Evolutionary conservation across 2,113 vertebrate species (phyloP).

Genomic region (Spermophilus dauricus): DNA sequence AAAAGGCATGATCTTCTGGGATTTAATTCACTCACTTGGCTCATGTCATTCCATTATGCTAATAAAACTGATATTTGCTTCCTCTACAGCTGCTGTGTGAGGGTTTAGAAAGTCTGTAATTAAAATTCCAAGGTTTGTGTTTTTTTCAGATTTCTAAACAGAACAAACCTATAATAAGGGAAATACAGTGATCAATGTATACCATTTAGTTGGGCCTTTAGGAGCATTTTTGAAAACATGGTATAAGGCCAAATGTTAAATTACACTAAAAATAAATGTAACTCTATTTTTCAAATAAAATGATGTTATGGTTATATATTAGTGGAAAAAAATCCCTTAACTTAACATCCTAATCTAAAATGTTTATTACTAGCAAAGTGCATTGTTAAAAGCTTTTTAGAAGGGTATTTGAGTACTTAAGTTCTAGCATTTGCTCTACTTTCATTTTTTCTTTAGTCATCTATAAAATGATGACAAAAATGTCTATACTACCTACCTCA

Average conservation of each 20-base stretch:
- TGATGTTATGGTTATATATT: background rate
- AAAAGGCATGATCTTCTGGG: constrained; percentile 61
- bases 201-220: background rate
- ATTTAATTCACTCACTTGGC: constrained; percentile 76
- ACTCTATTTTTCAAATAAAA: background rate
- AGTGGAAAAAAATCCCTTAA: background rate
- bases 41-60: constrained; percentile 79
- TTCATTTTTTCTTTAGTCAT: background rate
- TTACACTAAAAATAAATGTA: constrained; percentile 22
- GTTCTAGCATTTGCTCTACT: background rate
- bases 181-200: background rate
- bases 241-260: too few relatives aligned
- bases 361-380: background rate
- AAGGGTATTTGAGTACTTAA: background rate
- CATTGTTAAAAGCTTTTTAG: background rate
- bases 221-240: background rate
- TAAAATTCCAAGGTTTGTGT: constrained; percentile 57
- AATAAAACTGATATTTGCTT: constrained; percentile 80
- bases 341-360: background rate
- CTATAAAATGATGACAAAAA: background rate
- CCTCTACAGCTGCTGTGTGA: constrained; percentile 42
- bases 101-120: constrained; percentile 52
- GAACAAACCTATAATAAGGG: constrained; percentile 37
- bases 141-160: constrained; percentile 5
- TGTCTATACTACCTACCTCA: background rate